Conservation (phyloP, 2,113 vertebrate genomes). For the Alaudala cheleensis region DNA sequence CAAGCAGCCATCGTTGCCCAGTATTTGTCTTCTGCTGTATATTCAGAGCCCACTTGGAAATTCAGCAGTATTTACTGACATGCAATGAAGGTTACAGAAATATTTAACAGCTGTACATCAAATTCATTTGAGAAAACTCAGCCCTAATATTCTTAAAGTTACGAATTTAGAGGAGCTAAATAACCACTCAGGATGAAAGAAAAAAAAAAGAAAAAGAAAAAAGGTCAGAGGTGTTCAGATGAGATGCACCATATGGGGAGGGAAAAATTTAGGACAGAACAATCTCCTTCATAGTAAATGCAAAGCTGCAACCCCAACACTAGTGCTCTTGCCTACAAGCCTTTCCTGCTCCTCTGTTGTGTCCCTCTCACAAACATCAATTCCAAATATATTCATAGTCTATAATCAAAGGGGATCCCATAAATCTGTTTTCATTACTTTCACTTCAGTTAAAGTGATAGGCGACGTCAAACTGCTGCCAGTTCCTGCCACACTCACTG, state of each 20-base stretch:
- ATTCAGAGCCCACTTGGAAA: neutral
- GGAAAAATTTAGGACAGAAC: neutral
- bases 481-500: constrained; percentile 69
- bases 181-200: neutral
- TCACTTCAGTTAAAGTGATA: constrained; percentile 72
- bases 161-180: neutral
- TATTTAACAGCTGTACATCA: neutral
- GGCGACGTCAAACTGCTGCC: constrained; percentile 63
- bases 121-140: neutral
- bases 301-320: neutral
- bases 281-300: neutral
- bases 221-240: neutral
- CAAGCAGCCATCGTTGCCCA: neutral
- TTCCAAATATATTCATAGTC: constrained; percentile 57
- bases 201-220: neutral
- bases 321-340: neutral
- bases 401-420: constrained; percentile 67
- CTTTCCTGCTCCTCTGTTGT: neutral
- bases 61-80: neutral
- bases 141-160: neutral
- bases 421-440: constrained; percentile 76
- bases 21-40: neutral
- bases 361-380: constrained; percentile 34
- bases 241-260: neutral
- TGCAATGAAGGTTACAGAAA: neutral